Percentiles rank a stretch among this genome's conserved stretches.
These are phyloP conservation scores for Nipponacmea schrenckii DNA, from an alignment of 2,888 invertebrate species.

Conservation along the genomic window DNA sequence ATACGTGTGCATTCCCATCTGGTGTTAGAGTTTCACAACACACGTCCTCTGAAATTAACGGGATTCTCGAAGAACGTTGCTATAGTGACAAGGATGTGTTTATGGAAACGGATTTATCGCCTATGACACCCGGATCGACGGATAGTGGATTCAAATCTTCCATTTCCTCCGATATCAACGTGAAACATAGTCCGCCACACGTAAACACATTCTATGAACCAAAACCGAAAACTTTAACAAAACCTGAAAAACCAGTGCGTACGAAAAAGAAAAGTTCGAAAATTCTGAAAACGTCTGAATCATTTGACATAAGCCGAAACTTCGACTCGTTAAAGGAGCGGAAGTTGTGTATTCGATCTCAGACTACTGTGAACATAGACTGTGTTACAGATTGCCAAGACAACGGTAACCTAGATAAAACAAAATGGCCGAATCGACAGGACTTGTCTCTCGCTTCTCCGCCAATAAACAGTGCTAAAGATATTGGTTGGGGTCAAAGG, in stretches of 20 bases:
- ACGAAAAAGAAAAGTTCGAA: not conserved
- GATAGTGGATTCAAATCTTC: not conserved
- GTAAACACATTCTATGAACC: not conserved
- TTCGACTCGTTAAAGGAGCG: not conserved
- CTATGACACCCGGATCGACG: slow-evolving; percentile 1
- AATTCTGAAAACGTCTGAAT: not conserved
- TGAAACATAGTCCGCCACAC: not conserved
- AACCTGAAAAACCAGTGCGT: not conserved
- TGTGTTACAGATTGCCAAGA: not conserved
- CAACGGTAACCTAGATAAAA: not conserved
- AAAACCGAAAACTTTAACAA: not conserved
- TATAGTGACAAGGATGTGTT: not conserved
- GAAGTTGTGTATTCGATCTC: not conserved
- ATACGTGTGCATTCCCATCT: slow-evolving; percentile 10
- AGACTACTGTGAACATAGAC: not conserved
- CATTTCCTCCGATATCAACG: not conserved
- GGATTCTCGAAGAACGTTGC: not conserved
- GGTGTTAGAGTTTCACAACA: slow-evolving; percentile 3
- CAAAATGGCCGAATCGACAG: not conserved
- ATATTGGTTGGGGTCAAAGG: slow-evolving; percentile 11
- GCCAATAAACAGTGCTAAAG: not conserved
- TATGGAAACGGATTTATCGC: slow-evolving; percentile 15
- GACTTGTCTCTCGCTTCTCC: not conserved
- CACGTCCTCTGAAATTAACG: slow-evolving; percentile 1
- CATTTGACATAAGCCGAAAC: not conserved